Evolutionary conservation across 2,797 vertebrate genomes (phyloP).

Genomic region (Pagetopsis macropterus): DNA sequence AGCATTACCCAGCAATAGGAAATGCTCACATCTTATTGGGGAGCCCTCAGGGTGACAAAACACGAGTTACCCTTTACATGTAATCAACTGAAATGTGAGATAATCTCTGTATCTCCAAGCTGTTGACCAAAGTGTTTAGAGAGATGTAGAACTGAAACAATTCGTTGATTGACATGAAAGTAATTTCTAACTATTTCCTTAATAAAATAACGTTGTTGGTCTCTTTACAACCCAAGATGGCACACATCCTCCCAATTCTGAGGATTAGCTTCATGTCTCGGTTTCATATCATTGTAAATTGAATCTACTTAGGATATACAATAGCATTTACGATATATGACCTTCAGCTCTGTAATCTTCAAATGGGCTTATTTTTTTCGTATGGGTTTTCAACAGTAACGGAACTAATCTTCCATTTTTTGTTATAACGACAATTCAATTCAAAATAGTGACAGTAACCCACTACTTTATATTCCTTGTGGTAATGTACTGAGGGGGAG

Average conservation of each 20-base stretch:
- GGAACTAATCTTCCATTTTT: no score
- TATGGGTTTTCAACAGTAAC: neutral
- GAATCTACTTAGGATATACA: neutral
- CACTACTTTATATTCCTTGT: slow-evolving; percentile 4
- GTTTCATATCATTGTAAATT: neutral
- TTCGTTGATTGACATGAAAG: neutral
- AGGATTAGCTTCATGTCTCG: neutral
- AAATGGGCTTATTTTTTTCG: neutral
- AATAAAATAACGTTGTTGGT: neutral
- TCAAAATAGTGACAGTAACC: slow-evolving; percentile 9
- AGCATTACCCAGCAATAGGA: neutral
- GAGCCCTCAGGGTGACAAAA: neutral
- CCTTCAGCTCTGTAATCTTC: neutral
- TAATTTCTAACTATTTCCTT: neutral
- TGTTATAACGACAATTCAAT: slow-evolving; percentile 8
- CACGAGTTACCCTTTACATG: neutral
- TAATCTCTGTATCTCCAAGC: slow-evolving; percentile 12
- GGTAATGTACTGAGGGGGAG: slow-evolving; percentile 4
- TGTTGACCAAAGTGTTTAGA: slow-evolving; percentile 10
- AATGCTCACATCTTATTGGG: slow-evolving; percentile 20
- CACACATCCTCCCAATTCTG: neutral
- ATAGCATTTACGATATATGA: neutral
- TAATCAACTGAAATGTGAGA: neutral
- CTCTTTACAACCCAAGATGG: neutral
- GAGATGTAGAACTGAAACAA: neutral